These are phyloP conservation scores for Acrocera orbiculus DNA, from an alignment of 2,888 invertebrate species.

Conservation along the genomic window DNA sequence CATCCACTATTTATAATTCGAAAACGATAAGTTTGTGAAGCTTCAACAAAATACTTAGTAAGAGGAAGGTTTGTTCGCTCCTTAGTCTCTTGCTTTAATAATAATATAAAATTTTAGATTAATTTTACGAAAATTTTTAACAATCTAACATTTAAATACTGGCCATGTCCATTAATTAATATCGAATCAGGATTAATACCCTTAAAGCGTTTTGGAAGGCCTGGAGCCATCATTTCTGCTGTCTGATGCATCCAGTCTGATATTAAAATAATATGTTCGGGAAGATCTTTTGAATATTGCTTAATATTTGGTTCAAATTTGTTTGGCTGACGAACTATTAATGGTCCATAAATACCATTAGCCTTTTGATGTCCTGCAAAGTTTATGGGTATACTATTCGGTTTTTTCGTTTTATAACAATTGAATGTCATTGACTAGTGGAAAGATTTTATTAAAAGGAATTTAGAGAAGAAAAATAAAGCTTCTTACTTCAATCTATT, in stretches of 20 bases:
- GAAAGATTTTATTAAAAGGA: too few species aligned
- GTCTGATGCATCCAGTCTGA: slow-evolving; percentile 62
- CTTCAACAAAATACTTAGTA: slow-evolving; percentile 17
- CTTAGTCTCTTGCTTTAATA: not conserved
- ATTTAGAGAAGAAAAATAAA: too few species aligned
- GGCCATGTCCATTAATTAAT: slow-evolving; percentile 22
- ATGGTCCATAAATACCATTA: slow-evolving; percentile 60
- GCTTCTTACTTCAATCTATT: too few species aligned
- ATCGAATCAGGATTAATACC: slow-evolving; percentile 18
- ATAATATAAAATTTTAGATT: not conserved
- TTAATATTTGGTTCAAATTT: slow-evolving; percentile 39
- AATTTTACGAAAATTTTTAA: not conserved
- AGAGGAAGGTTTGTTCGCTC: slow-evolving; percentile 14
- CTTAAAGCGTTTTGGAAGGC: slow-evolving; percentile 14
- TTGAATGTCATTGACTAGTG: too few species aligned
- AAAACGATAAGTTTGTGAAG: slow-evolving; percentile 24
- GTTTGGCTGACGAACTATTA: slow-evolving; percentile 49
- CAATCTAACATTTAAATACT: slow-evolving; percentile 14
- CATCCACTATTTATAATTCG: slow-evolving; percentile 24
- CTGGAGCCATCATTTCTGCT: slow-evolving; percentile 23
- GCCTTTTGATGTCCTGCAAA: slow-evolving; percentile 49
- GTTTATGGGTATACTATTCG: too few species aligned
- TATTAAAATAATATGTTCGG: slow-evolving; percentile 50
- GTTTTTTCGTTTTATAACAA: too few species aligned
- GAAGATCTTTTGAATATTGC: slow-evolving; percentile 54